Conservation (phyloP, 37 sponge, comb jelly and placozoan genomes). For the Mnemiopsis leidyi region DNA sequence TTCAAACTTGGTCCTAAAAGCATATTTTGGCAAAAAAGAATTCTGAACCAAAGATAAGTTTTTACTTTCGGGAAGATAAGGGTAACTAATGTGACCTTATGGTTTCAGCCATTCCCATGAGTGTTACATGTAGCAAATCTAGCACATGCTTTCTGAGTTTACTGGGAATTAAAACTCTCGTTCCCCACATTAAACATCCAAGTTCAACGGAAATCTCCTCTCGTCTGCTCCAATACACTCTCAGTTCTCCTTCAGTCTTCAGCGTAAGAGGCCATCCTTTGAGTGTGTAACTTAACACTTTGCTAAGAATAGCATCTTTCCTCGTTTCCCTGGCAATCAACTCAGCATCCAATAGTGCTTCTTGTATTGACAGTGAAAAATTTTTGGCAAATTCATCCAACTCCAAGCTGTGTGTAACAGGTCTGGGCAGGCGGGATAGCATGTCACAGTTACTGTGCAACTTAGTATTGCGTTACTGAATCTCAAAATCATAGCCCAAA, state of each 20-base stretch:
- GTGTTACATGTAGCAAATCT: neutral
- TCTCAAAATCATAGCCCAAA: neutral
- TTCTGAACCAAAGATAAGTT: too few species aligned
- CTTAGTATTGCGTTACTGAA: neutral
- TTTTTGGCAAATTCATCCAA: neutral
- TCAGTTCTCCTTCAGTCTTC: neutral
- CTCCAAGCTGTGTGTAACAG: neutral
- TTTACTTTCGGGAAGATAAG: too few species aligned
- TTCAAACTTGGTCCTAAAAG: too few species aligned
- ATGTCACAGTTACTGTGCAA: neutral
- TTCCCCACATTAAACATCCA: constrained; percentile 53
- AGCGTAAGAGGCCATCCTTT: neutral
- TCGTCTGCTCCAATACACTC: neutral
- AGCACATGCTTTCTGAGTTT: neutral
- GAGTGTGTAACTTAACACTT: neutral
- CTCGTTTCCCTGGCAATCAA: neutral
- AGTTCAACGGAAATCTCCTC: neutral
- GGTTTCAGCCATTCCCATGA: neutral
- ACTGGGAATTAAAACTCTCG: neutral
- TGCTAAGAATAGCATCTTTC: neutral
- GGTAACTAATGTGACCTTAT: too few species aligned
- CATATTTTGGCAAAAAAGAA: too few species aligned
- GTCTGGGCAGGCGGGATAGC: neutral
- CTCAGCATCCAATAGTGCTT: neutral
- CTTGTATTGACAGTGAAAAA: neutral